Percentiles rank a stretch among this genome's conserved stretches.
Evolutionary conservation across 2,113 vertebrate genomes (phyloP).

Genomic region (Anarrhichthys ocellatus): DNA sequence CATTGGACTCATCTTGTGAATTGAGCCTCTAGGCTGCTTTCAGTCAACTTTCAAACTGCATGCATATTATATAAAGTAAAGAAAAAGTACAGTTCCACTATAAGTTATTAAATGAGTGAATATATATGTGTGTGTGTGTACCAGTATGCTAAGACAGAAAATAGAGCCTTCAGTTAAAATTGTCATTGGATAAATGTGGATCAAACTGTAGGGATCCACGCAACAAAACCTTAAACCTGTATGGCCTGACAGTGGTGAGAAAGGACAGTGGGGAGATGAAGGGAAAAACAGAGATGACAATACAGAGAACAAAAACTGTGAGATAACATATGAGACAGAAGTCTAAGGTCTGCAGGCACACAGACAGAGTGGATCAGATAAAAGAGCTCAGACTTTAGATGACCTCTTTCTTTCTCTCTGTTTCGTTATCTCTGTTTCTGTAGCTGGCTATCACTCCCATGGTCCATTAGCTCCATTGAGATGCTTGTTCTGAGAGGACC

Average conservation of each 20-base stretch:
- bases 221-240: not conserved
- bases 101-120: not conserved
- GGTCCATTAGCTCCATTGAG: constrained; percentile 54
- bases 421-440: constrained; percentile 34
- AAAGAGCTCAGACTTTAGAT: constrained; percentile 9
- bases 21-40: not conserved
- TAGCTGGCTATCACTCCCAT: constrained; percentile 31
- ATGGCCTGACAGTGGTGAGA: not conserved
- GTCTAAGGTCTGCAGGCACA: constrained; percentile 8
- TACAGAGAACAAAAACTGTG: not conserved
- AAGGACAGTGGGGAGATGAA: not conserved
- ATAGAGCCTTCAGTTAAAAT: not conserved
- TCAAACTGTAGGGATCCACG: not conserved
- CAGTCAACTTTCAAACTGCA: not conserved
- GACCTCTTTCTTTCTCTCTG: constrained; percentile 12
- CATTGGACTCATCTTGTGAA: not conserved
- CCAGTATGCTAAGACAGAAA: not conserved
- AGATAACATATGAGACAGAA: not conserved
- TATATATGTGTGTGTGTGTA: not conserved
- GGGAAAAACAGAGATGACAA: not conserved
- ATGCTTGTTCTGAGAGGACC: constrained; percentile 41
- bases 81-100: not conserved
- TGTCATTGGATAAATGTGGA: not conserved
- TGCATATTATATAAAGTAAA: not conserved
- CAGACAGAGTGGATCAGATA: constrained; percentile 36